Evolutionary conservation across 2,113 vertebrate species (phyloP).

Genomic region (Halichoerus grypus): DNA sequence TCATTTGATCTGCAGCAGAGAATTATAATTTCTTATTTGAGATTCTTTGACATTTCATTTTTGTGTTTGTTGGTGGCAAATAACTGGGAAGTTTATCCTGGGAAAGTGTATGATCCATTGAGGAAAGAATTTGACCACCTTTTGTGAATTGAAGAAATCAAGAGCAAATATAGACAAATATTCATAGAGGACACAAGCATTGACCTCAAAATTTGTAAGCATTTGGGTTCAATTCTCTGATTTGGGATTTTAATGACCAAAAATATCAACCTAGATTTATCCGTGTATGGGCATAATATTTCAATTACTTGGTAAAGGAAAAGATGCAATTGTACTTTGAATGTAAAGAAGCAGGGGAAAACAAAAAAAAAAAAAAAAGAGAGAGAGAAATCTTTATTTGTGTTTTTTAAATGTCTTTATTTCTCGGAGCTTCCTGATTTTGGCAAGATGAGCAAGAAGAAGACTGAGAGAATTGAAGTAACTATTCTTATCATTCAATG

Average conservation of each 20-base stretch:
- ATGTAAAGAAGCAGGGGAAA: not conserved
- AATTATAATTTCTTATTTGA: not conserved
- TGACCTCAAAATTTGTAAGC: not conserved
- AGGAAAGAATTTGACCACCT: not conserved
- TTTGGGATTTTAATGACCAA: slow-evolving; percentile 5
- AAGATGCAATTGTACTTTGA: not conserved
- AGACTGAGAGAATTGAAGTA: not conserved
- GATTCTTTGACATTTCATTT: not conserved
- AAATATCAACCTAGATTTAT: not conserved
- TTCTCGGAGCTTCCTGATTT: slow-evolving; percentile 16
- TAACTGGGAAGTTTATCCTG: not conserved
- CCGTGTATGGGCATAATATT: not conserved
- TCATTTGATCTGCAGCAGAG: not conserved
- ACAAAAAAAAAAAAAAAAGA: not conserved
- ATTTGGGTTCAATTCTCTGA: not conserved
- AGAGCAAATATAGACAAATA: not conserved
- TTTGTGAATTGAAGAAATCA: not conserved
- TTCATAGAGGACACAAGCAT: not conserved
- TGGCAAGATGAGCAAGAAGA: slow-evolving; percentile 40
- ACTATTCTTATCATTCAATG: slow-evolving; percentile 53
- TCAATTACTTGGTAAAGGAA: not conserved
- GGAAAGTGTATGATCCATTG: not conserved
- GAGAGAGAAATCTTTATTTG: not conserved
- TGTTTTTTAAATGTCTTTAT: slow-evolving; percentile 28
- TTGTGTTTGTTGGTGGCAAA: not conserved